Evolutionary conservation across 1,140 invertebrate species (phyloP).

Genomic region (Drosophila equinoxialis): DNA sequence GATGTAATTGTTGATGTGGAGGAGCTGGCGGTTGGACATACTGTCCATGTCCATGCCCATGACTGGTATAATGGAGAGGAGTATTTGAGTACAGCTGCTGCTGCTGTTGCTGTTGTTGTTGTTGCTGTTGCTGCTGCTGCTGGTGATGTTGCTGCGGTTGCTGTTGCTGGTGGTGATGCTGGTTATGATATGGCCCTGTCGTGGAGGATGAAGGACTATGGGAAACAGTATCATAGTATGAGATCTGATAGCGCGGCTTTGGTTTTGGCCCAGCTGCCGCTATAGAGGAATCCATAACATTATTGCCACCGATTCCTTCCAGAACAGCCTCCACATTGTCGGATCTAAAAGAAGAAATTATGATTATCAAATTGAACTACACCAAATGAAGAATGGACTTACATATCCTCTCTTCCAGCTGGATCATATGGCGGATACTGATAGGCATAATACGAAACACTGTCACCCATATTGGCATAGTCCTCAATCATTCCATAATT

Average conservation of each 20-base stretch:
- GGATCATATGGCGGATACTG: slow-evolving; percentile 84
- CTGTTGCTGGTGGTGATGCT: background rate
- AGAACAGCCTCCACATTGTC: slow-evolving; percentile 82
- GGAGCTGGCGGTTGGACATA: slow-evolving; percentile 61
- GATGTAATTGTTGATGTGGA: slow-evolving; percentile 71
- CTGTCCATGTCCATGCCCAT: slow-evolving; percentile 51
- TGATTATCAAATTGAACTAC: background rate
- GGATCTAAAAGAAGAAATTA: slow-evolving; percentile 48
- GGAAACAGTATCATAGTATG: slow-evolving; percentile 76
- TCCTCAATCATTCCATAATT: slow-evolving; percentile 82
- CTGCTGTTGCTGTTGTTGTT: slow-evolving; percentile 25
- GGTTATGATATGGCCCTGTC: slow-evolving; percentile 62
- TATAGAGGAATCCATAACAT: slow-evolving; percentile 41
- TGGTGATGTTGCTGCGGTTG: slow-evolving; percentile 5
- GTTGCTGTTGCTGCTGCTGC: slow-evolving; percentile 29
- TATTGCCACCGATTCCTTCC: slow-evolving; percentile 74
- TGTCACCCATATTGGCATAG: slow-evolving; percentile 83
- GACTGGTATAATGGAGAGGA: slow-evolving; percentile 53
- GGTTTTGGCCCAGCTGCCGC: slow-evolving; percentile 52
- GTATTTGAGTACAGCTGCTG: slow-evolving; percentile 70
- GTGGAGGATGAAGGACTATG: slow-evolving; percentile 51
- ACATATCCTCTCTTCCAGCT: slow-evolving; percentile 79
- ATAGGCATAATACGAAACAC: slow-evolving; percentile 85
- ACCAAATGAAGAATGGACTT: slow-evolving; percentile 28
- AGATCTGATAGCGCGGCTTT: slow-evolving; percentile 76